Conservation (phyloP, 2,888 invertebrate genomes). For the Amblyjoppa proteus region DNA sequence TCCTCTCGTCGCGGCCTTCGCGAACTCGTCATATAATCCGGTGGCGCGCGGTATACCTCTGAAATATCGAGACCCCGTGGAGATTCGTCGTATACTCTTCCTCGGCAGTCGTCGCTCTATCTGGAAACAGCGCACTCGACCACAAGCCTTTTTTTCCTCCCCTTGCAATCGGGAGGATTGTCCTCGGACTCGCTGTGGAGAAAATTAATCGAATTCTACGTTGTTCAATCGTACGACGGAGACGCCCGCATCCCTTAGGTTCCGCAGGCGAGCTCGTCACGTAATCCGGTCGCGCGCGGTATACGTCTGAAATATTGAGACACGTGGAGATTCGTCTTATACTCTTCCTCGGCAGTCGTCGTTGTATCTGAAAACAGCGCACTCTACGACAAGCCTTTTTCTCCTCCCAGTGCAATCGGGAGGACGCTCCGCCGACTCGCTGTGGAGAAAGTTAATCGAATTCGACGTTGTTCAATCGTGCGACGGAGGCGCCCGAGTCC, state of each 20-base stretch:
- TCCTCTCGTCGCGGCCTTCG: conserved; percentile 12
- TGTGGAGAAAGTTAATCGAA: conserved; percentile 48
- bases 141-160: conserved; percentile 12
- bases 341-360: not conserved
- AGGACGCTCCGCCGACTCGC: not conserved
- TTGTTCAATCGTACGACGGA: conserved; percentile 50
- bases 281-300: conserved; percentile 21
- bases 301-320: conserved; percentile 60
- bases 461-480: conserved; percentile 56
- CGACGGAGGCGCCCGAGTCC: not conserved
- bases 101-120: conserved; percentile 3
- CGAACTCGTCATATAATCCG: conserved; percentile 27
- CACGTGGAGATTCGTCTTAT: conserved; percentile 24
- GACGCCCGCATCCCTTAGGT: not conserved
- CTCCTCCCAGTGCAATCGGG: not conserved
- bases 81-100: conserved; percentile 8
- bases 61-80: conserved; percentile 58
- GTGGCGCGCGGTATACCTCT: conserved; percentile 30
- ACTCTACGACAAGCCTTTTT: conserved; percentile 27
- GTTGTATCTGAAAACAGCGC: conserved; percentile 11
- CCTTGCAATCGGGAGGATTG: not conserved
- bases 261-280: not conserved
- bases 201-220: conserved; percentile 55
- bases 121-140: conserved; percentile 26
- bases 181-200: not conserved